Conservation (phyloP, 2,113 vertebrate genomes). For the Delphinapterus leucas region DNA sequence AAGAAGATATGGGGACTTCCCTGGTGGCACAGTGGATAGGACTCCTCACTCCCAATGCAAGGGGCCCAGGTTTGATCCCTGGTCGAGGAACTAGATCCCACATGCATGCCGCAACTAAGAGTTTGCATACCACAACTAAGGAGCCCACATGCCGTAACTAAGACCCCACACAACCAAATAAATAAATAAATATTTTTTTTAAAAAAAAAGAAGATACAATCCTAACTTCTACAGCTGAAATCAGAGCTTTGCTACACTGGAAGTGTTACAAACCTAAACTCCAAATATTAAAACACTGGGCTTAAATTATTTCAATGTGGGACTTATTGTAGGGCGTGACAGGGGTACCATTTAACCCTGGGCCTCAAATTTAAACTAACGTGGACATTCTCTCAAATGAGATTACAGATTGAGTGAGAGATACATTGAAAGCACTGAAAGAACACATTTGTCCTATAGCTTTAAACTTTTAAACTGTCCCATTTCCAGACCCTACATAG, state of each 20-base stretch:
- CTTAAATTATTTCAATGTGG: not conserved
- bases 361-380: not conserved
- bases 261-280: not conserved
- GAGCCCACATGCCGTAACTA: too few species aligned
- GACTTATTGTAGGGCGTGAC: rapidly evolving
- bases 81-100: too few species aligned
- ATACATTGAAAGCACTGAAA: not conserved
- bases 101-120: too few species aligned
- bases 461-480: not conserved
- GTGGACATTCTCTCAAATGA: not conserved
- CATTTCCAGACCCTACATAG: not conserved
- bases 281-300: not conserved
- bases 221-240: not conserved
- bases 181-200: not conserved
- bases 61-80: too few species aligned
- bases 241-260: not conserved
- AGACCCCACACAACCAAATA: too few species aligned
- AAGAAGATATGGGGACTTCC: not conserved
- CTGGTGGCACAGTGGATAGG: too few species aligned
- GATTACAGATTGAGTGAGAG: not conserved
- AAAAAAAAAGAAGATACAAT: not conserved
- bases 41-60: too few species aligned
- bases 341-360: not conserved
- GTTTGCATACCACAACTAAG: too few species aligned
- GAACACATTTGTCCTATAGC: not conserved